Percentiles rank a stretch among this genome's conserved stretches.
These are phyloP conservation scores for Coelinius sp. DNA, from an alignment of 2,888 invertebrate species.

Conservation along the genomic window DNA sequence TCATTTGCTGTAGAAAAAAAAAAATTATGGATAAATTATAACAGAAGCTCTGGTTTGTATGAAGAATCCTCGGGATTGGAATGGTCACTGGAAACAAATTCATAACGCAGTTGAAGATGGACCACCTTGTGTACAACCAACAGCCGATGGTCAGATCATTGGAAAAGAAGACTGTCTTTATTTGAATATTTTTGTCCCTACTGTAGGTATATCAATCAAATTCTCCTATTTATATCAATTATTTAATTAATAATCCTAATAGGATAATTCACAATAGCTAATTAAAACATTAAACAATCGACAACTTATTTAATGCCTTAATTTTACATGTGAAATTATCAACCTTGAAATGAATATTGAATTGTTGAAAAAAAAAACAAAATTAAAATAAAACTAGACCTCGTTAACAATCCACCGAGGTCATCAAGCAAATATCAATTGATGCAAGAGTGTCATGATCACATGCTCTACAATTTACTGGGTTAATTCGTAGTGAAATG, in stretches of 20 bases:
- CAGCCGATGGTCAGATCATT: slow-evolving; percentile 20
- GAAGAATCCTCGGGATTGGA: slow-evolving; percentile 57
- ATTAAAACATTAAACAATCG: too few relatives aligned
- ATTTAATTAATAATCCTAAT: background rate
- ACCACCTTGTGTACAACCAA: slow-evolving; percentile 54
- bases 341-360: background rate
- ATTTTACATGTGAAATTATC: background rate
- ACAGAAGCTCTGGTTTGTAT: background rate
- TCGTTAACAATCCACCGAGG: background rate
- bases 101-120: slow-evolving; percentile 51
- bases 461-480: slow-evolving; percentile 11
- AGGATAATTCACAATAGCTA: background rate
- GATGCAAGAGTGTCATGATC: slow-evolving; percentile 17
- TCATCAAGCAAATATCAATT: slow-evolving; percentile 1
- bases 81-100: slow-evolving; percentile 50
- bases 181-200: slow-evolving; percentile 62
- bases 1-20: background rate
- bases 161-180: slow-evolving; percentile 64
- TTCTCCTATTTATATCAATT: background rate
- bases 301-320: background rate
- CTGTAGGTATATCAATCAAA: slow-evolving; percentile 50
- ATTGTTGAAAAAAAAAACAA: background rate
- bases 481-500: slow-evolving; percentile 18
- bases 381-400: background rate
- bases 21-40: background rate